Evolutionary conservation across 2,888 invertebrate genomes (phyloP).

Genomic region (Mactromeris polynyma): DNA sequence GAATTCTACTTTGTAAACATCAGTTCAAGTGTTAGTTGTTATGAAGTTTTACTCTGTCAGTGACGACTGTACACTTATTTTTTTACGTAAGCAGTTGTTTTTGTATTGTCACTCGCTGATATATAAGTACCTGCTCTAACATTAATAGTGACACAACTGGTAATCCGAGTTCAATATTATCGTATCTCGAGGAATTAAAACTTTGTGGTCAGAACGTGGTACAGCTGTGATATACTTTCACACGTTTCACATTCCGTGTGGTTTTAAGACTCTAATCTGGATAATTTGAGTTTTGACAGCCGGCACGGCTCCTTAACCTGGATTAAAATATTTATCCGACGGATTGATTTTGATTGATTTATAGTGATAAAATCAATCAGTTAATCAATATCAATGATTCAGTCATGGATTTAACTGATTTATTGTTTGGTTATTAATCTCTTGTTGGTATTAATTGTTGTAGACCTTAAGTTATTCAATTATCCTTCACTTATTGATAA

Average conservation of each 20-base stretch:
- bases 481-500: not conserved
- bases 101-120: not conserved
- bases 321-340: not conserved
- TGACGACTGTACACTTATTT: not conserved
- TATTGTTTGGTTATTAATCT: not conserved
- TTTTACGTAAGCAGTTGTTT: not conserved
- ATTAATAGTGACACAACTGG: not conserved
- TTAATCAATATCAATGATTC: not conserved
- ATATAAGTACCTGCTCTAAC: not conserved
- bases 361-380: not conserved
- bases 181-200: not conserved
- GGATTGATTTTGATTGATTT: constrained; percentile 11
- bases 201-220: not conserved
- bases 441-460: not conserved
- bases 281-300: constrained; percentile 2
- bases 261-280: constrained; percentile 21
- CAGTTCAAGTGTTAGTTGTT: too few relatives aligned
- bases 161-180: not conserved
- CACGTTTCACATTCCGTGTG: constrained; percentile 1
- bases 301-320: not conserved
- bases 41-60: not conserved
- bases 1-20: too few relatives aligned
- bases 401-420: not conserved
- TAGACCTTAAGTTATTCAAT: not conserved
- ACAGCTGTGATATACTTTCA: not conserved